Evolutionary conservation across 2,113 vertebrate species (phyloP).

Genomic region (Malaclemys terrapin): DNA sequence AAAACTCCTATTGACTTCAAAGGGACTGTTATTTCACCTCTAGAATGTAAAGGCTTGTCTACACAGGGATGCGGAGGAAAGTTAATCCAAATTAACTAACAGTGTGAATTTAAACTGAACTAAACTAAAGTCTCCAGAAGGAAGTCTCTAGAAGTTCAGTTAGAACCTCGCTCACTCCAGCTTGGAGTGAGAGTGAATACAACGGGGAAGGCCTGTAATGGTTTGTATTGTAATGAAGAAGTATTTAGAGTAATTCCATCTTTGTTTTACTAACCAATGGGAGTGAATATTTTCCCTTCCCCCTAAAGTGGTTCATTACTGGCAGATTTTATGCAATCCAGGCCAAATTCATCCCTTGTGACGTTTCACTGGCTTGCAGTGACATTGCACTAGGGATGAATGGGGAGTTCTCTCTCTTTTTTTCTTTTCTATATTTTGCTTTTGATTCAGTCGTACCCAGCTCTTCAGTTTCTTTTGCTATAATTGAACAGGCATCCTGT

Average conservation of each 20-base stretch:
- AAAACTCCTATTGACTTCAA: background rate
- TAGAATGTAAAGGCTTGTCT: background rate
- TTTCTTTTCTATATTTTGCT: background rate
- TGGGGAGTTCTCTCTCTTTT: background rate
- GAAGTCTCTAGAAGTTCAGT: background rate
- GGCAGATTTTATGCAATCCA: background rate
- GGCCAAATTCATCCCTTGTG: background rate
- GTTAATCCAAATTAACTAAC: background rate
- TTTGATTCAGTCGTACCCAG: background rate
- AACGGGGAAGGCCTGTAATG: background rate
- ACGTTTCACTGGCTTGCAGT: background rate
- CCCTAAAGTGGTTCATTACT: background rate
- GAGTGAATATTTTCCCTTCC: background rate
- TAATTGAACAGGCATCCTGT: background rate
- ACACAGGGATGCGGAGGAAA: background rate
- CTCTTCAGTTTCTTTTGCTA: background rate
- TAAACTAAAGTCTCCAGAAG: background rate
- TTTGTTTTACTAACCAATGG: background rate
- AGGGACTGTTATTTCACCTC: background rate
- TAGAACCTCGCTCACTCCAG: background rate
- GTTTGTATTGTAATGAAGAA: rapidly evolving
- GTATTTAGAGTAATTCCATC: background rate
- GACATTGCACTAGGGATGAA: background rate
- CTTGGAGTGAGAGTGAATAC: rapidly evolving
- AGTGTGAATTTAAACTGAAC: no score